Conservation (phyloP, 92 coral and sea anemone species). For the Paragorgia papillata region DNA sequence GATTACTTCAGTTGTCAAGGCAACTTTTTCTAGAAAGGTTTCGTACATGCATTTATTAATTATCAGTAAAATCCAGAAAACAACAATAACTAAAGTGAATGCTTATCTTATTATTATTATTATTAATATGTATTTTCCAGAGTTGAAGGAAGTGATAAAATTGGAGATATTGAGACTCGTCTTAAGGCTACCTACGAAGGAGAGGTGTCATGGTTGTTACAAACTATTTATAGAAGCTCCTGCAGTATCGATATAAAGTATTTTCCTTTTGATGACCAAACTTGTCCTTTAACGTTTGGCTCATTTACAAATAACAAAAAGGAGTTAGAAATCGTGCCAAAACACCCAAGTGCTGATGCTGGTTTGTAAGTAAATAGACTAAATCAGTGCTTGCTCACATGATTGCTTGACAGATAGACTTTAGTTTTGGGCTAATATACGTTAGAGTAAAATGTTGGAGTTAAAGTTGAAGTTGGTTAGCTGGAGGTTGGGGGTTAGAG, state of each 20-base stretch:
- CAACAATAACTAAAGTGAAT: too few species aligned
- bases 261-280: slow-evolving; percentile 83
- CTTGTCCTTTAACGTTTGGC: slow-evolving; percentile 62
- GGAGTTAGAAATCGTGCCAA: slow-evolving; percentile 56
- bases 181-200: slow-evolving; percentile 59
- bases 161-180: slow-evolving; percentile 56
- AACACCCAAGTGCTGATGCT: slow-evolving; percentile 55
- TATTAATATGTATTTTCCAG: too few species aligned
- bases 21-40: too few species aligned
- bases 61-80: too few species aligned
- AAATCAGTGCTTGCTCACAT: not conserved
- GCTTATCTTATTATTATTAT: too few species aligned
- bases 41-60: too few species aligned
- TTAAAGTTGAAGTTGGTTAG: not conserved
- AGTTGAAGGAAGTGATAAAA: slow-evolving; percentile 51
- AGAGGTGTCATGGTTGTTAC: slow-evolving; percentile 68
- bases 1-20: too few species aligned
- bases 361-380: slow-evolving; percentile 50
- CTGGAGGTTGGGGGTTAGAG: not conserved
- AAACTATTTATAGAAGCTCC: slow-evolving; percentile 65
- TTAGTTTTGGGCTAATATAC: too few species aligned
- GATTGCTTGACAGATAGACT: not conserved
- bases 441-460: too few species aligned
- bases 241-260: slow-evolving; percentile 75
- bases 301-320: slow-evolving; percentile 66